Evolutionary conservation across 2,888 invertebrate species (phyloP).

Genomic region (Creontiades dilutus): DNA sequence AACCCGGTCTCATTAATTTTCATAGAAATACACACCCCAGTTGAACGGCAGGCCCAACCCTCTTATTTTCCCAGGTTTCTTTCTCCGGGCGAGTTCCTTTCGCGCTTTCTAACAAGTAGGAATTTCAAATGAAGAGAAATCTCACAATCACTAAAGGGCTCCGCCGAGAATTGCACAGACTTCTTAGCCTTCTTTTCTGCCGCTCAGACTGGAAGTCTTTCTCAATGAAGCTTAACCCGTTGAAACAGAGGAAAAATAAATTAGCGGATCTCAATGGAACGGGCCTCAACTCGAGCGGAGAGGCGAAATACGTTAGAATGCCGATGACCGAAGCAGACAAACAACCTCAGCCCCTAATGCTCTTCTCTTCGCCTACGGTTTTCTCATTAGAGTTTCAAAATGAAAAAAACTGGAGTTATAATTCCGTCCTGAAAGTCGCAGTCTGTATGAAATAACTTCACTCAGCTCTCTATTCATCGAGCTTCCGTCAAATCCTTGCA

Average conservation of each 20-base stretch:
- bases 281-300: background rate
- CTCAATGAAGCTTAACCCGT: slow-evolving; percentile 25
- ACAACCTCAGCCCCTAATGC: background rate
- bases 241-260: background rate
- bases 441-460: background rate
- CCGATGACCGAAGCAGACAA: slow-evolving; percentile 40
- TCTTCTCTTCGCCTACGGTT: background rate
- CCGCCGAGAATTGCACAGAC: background rate
- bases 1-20: background rate
- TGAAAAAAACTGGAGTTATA: background rate
- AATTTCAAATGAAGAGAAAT: slow-evolving; percentile 50
- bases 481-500: background rate
- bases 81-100: slow-evolving; percentile 6
- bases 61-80: background rate
- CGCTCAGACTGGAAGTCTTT: background rate
- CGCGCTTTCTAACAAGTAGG: slow-evolving; percentile 38
- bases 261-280: background rate
- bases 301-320: slow-evolving; percentile 11
- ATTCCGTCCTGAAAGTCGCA: background rate
- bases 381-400: background rate
- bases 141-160: background rate
- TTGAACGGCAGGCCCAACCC: background rate
- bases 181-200: background rate
- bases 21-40: background rate
- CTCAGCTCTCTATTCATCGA: background rate